Evolutionary conservation across 1,140 invertebrate species (phyloP), one percentile per base, ranked within the genome.

Genomic region (Bombus confusus): DNA sequence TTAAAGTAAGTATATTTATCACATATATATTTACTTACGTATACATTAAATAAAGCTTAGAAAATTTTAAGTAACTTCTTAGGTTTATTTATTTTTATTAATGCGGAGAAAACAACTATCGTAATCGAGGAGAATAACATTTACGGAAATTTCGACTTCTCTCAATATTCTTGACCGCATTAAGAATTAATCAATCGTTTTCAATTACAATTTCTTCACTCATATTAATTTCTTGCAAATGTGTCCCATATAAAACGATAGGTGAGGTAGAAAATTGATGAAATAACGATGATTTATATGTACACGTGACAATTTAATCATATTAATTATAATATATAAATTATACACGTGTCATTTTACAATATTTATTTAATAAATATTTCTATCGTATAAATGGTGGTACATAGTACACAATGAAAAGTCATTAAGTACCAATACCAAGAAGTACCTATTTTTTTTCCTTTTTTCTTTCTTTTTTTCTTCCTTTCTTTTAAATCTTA

Each of bases 321-420:
- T 78, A 72, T 84, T 79, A 89, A 81, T 87, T 64, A 47, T 77
- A 84, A 91, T 91, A 73, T 85, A 90, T 88, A 80, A 90, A 89
- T 78, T 80, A 72, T 79, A 85, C 71, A 79, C 84, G 66, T 86
- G 69, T 86, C 39, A 57, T 74, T 86, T 83, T 88, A 87, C 69
- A 74, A 87, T 83, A 82, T 90, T 90, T 88, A 89, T 90, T 85
- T 87, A 90, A 90, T 90, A 90, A 90, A 90, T 89, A 90, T 89
- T 85, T 75, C 75, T 90, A 87, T 82, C 52, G 78, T 77, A 74
- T 81, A 81, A 78, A 88, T 69, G 78, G 73, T 52, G 73, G 81
- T 86, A 86, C 73, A 81, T 77, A 74, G 85, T 90, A 88, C 37
- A 89, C 82, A 89, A 87, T 87, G 82, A 84, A 86, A 83, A 88